These are phyloP conservation scores for Synergus laeviventris DNA, from an alignment of 2,888 invertebrate species.

Conservation along the genomic window DNA sequence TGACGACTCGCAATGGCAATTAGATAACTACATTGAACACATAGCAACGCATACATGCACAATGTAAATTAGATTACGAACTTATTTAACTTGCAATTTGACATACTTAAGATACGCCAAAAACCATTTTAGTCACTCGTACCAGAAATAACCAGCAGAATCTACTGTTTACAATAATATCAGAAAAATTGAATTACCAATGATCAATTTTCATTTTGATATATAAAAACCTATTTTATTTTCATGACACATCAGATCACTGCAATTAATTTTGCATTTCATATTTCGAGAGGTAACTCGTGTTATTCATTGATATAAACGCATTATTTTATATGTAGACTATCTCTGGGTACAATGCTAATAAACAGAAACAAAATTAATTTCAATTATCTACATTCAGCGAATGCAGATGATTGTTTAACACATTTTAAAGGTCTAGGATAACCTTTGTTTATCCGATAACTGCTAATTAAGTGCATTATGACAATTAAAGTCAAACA, in stretches of 20 bases:
- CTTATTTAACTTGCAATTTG: background rate
- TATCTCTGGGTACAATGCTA: background rate
- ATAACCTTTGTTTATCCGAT: background rate
- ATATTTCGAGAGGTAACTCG: background rate
- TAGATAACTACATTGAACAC: conserved; percentile 20
- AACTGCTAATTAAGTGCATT: background rate
- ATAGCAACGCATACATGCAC: background rate
- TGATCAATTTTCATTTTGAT: background rate
- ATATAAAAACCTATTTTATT: background rate
- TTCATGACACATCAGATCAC: no score
- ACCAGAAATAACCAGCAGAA: background rate
- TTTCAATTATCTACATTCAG: background rate
- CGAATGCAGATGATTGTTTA: background rate
- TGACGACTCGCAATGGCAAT: conserved; percentile 25
- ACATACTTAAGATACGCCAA: background rate
- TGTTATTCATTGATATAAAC: conserved; percentile 7
- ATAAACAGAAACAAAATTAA: conserved; percentile 5
- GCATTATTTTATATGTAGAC: background rate
- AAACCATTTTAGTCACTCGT: background rate
- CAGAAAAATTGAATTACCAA: background rate
- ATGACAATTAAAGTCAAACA: background rate
- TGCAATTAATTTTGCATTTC: conserved; percentile 4
- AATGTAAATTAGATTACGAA: background rate
- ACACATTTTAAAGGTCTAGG: background rate
- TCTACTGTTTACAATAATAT: no score